Conservation (phyloP, 2,113 vertebrate species). For the Origma solitaria region DNA sequence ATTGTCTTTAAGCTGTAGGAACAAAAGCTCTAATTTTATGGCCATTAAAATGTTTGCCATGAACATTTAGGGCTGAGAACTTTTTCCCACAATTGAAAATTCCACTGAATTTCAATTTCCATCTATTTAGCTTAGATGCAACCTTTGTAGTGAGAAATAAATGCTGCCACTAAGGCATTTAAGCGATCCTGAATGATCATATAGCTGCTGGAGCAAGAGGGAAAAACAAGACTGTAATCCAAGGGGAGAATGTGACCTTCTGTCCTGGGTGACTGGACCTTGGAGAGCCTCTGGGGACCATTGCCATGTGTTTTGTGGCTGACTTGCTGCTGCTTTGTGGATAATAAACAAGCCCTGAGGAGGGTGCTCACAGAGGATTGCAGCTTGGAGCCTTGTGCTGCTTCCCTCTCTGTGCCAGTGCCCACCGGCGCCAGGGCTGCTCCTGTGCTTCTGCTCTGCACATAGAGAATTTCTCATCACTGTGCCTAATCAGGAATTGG, state of each 20-base stretch:
- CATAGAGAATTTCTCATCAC: background rate
- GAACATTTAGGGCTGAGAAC: background rate
- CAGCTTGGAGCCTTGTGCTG: background rate
- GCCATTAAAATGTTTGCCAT: background rate
- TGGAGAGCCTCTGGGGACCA: background rate
- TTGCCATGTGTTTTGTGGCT: background rate
- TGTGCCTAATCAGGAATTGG: background rate
- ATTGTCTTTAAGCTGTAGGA: background rate
- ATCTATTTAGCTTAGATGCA: background rate
- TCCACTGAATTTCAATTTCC: background rate
- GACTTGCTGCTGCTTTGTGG: background rate
- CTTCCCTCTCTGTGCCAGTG: background rate
- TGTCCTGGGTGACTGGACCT: background rate
- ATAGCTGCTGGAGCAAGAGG: background rate
- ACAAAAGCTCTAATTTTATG: background rate
- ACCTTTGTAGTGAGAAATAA: background rate
- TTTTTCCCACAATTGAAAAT: background rate
- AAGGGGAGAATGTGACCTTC: background rate
- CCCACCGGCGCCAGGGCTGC: background rate
- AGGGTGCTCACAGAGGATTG: background rate
- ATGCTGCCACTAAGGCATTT: background rate
- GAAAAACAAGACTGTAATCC: background rate
- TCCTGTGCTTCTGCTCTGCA: background rate
- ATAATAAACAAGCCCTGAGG: background rate
- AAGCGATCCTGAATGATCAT: background rate